Evolutionary conservation across 2,113 vertebrate species (phyloP), one percentile per base, ranked within the genome.

Genomic region (Hymenochirus boettgeri): DNA sequence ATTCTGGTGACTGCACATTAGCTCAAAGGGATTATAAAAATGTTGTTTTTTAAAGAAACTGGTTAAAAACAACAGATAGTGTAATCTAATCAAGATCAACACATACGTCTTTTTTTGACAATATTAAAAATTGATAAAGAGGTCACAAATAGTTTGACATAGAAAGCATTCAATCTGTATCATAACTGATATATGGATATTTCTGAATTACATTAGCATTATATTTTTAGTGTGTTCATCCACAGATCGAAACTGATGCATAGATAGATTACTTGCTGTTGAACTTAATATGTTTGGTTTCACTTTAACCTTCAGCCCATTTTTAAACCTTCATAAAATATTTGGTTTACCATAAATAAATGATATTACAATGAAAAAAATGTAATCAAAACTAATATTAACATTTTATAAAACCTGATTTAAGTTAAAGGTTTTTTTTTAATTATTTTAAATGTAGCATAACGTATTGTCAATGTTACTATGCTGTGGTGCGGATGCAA

Each of bases 61-160:
- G 45, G 26, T 5, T 18, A 29, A 46, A 42, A 42, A 42, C 5
- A 42, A 35, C 10, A 22, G 46, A 50, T 24, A 11, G 27, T 45
- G 25, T 65, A 58, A 58, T 58, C 22, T 48, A 24, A 50, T 15
- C 4, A 19, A 42, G 24, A 58, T 42, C 46, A 67, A 59, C 64
- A 59, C 56, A 59, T 66, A 66, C 58, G 64, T 67, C 64, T 59
- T 67, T 52, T n/a, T 67, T 59, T 52, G 56, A 59, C 55, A 59
- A 52, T 59, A 51, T 67, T 67, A 67, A 67, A 67, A 42, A 59
- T 67, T 67, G 37, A 58, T 66, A 42, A 56, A 46, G 23, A 29
- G 54, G 54, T 29, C 62, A 56, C 18, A 56, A 17, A 31, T 27
- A 24, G 10, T 27, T 23, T 65, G 63, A 47, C 27, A 57, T 19